Base-by-base conservation (phyloP, 2,797 vertebrate genomes). In the Propithecus perrieri region DNA sequence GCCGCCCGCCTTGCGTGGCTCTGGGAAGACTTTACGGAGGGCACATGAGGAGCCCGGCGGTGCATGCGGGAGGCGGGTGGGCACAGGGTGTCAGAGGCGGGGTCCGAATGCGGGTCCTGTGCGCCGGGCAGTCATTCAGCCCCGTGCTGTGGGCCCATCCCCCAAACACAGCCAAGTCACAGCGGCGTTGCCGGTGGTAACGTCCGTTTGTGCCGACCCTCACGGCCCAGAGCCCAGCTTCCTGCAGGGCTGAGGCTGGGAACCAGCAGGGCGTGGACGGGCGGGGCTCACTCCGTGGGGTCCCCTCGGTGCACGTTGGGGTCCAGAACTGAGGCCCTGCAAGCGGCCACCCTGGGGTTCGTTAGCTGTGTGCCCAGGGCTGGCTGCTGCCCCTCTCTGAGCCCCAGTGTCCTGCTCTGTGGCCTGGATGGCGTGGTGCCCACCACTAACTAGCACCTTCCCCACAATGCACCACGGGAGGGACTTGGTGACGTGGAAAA, bases 381-480 rank as follows among this genome's bases (percentile, higher is more conserved):
- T 0, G 22, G 13, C 17, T 14, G 3, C 71, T 30, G 12, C 78
- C 7, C 15, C 9, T 13, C 86, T 93, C 41, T 6, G 35, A 69
- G n/a, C 57, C 74, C 59, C 30, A 1, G 5, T 24, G 26, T 30
- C 35, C 6, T 28, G 9, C 33, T 81, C 35, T 3, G 2, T 22
- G 6, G 48, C 1, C 15, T 7, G 12, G 24, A 33, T 4, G 2
- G 1, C 0, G 10, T 5, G 50, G 50, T 17, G 24, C 57, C 79
- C 75, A n/a, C 9, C 17, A 15, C 1, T 46, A 22, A 9, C 2
- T 12, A 2, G 18, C 5, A 7, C 12, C 11, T 76, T 20, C 43
- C 65, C 33, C 50, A n/a, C n/a, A 59, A 2, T 2, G 43, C 59
- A 18, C 2, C 13, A 1, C 10, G 9, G 12, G 17, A 87, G 35